These are phyloP conservation scores for Podargus strigoides DNA, from an alignment of 2,797 vertebrate genomes.

Conservation along the genomic window DNA sequence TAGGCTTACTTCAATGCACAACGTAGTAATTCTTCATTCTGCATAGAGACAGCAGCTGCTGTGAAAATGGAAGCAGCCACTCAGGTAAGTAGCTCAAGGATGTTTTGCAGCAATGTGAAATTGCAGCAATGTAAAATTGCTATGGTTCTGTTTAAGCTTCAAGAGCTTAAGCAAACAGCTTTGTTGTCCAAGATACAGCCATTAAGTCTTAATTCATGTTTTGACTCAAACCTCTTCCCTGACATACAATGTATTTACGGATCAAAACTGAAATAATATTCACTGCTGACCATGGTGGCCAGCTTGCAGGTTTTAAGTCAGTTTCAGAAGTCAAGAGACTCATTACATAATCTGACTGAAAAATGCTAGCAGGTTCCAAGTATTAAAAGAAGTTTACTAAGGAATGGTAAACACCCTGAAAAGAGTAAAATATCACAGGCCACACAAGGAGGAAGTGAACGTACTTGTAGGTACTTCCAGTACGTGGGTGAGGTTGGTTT, in stretches of 20 bases:
- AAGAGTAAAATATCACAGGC: background rate
- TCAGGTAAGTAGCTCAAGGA: background rate
- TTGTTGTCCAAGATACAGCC: background rate
- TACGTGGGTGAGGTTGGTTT: slow-evolving; percentile 90
- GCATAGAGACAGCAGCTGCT: background rate
- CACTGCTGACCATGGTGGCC: background rate
- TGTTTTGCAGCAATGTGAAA: background rate
- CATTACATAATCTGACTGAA: background rate
- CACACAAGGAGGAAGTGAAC: background rate
- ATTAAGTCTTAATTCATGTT: background rate
- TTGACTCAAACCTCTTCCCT: background rate
- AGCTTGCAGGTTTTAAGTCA: background rate
- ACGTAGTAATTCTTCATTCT: background rate
- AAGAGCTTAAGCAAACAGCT: background rate
- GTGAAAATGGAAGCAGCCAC: background rate
- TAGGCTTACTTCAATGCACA: background rate
- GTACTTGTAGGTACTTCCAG: slow-evolving; percentile 87
- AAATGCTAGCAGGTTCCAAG: background rate
- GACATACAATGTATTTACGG: background rate
- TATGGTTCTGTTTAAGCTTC: background rate
- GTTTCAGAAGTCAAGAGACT: background rate
- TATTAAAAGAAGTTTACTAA: background rate
- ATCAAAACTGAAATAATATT: background rate
- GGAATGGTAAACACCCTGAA: background rate
- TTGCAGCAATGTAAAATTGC: background rate